phyloP scores from a whole-genome alignment of 2,888 invertebrate species.

The Resseliella maxima region DNA sequence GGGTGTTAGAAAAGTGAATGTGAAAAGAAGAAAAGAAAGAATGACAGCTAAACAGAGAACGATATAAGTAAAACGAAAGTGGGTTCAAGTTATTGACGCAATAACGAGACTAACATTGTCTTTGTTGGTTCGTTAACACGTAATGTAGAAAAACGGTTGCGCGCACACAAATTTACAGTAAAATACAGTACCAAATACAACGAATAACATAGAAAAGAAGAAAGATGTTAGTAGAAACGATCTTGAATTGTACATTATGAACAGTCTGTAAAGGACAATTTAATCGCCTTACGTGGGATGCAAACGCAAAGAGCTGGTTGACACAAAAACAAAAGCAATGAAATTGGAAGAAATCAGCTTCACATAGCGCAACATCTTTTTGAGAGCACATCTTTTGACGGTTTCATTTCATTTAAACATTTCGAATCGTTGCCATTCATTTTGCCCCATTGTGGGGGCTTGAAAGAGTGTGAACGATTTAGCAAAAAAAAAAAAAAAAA shows the following conservation, averaged over 20 bases:
- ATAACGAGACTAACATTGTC: conserved; percentile 26
- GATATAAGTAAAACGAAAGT: too few relatives aligned
- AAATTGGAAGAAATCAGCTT: conserved; percentile 41
- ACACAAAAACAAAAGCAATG: conserved; percentile 20
- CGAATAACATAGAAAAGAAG: not conserved
- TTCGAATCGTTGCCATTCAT: not conserved
- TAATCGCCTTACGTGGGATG: not conserved
- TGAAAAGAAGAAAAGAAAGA: too few relatives aligned
- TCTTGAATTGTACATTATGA: conserved; percentile 6
- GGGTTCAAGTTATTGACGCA: conserved; percentile 7
- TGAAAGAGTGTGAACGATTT: not conserved
- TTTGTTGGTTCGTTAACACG: conserved; percentile 51
- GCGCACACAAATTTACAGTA: not conserved
- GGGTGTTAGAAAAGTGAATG: too few relatives aligned
- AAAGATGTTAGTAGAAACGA: too few relatives aligned
- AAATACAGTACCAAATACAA: not conserved
- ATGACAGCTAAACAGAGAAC: too few relatives aligned
- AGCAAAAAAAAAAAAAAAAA: not conserved
- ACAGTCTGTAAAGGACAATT: conserved; percentile 35
- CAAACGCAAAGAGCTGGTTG: not conserved
- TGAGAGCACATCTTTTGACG: conserved; percentile 16
- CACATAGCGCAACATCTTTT: not conserved
- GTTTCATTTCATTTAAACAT: conserved; percentile 3
- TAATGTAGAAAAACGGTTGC: conserved; percentile 18
- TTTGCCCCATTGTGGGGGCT: not conserved